Base-by-base conservation (phyloP, 1,140 invertebrate genomes). In the Drosophila watanabei region DNA sequence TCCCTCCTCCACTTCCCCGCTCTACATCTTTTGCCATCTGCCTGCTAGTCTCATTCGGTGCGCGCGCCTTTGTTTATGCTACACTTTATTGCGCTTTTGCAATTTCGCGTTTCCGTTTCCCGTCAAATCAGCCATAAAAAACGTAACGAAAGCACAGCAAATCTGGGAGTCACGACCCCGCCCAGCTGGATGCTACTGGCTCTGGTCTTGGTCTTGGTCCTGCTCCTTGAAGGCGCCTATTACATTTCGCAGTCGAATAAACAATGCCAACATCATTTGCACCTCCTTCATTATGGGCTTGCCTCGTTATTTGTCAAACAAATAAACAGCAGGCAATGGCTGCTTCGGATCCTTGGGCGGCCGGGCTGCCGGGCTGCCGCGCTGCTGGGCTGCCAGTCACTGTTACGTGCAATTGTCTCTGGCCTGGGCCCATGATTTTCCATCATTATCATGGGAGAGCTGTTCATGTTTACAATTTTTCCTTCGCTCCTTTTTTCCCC, bases 61-160 rank as follows among this genome's bases (percentile, higher is more conserved):
- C 66, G 82, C 79, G 82, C 75, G 82, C 86, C 86, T 89, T 89
- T 89, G 86, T 89, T 89, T 89, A 90, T 89, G 86, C 86, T 89
- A 90, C 86, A 89, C 86, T 89, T 89, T 90, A 89, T 89, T 89
- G 85, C 85, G 85, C 85, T 89, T 89, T 89, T 89, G 85, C 85
- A 89, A 89, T 89, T 89, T 84, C 85, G 85, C 85, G 85, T 89
- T 89, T 89, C 85, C 85, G 85, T 89, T 89, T 89, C 85, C 85
- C 80, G 85, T 89, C 85, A 89, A 89, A 90, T 89, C 85, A 89
- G 85, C 86, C 86, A 90, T 90, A 89, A 89, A 90, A 88, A 71
- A 64, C 68, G 76, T 52, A 52, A 64, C 35, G 35, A 57, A 57
- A 57, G 54, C 54, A 57, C 35, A 71, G 65, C 41, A 81, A 84